phyloP scores from a whole-genome alignment of 1,140 invertebrate species.

The Colletes latitarsis region DNA sequence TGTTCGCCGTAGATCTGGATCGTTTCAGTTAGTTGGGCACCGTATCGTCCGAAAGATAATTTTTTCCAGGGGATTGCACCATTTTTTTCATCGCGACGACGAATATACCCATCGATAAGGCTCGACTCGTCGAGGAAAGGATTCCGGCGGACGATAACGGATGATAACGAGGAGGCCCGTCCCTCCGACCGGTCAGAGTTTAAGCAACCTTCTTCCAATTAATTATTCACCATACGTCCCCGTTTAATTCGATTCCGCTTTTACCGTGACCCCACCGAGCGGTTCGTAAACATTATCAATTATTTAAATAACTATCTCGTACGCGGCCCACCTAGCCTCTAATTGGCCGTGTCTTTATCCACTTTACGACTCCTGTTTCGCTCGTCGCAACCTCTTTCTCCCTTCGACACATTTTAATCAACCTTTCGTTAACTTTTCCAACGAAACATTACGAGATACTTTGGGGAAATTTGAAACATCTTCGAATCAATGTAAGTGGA shows the following conservation, averaged over 20 bases:
- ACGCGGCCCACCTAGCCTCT: slow-evolving; percentile 46
- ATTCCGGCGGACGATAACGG: slow-evolving; percentile 38
- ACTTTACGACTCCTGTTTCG: slow-evolving; percentile 39
- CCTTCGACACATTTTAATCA: neutral
- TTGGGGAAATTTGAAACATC: too few relatives aligned
- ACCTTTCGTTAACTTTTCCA: neutral
- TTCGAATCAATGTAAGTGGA: too few relatives aligned
- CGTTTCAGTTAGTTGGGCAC: neutral
- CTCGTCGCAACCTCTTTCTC: neutral
- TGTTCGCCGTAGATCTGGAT: neutral
- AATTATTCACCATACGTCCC: slow-evolving; percentile 80
- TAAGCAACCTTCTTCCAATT: slow-evolving; percentile 74
- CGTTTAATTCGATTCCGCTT: slow-evolving; percentile 74
- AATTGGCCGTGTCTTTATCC: slow-evolving; percentile 58
- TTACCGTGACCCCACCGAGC: slow-evolving; percentile 44
- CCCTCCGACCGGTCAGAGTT: slow-evolving; percentile 60
- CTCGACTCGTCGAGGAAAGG: slow-evolving; percentile 6
- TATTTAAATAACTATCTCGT: slow-evolving; percentile 78
- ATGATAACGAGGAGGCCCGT: slow-evolving; percentile 31
- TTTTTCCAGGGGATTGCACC: slow-evolving; percentile 31
- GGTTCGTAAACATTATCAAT: slow-evolving; percentile 80
- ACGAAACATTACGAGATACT: too few relatives aligned
- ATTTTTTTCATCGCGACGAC: slow-evolving; percentile 21
- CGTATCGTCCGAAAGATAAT: slow-evolving; percentile 28
- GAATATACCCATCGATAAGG: slow-evolving; percentile 31